A percentile compares a stretch with the other conserved stretches of the same genome.
Evolutionary conservation across 2,888 invertebrate species (phyloP).

Genomic region (Gerris lacustris): DNA sequence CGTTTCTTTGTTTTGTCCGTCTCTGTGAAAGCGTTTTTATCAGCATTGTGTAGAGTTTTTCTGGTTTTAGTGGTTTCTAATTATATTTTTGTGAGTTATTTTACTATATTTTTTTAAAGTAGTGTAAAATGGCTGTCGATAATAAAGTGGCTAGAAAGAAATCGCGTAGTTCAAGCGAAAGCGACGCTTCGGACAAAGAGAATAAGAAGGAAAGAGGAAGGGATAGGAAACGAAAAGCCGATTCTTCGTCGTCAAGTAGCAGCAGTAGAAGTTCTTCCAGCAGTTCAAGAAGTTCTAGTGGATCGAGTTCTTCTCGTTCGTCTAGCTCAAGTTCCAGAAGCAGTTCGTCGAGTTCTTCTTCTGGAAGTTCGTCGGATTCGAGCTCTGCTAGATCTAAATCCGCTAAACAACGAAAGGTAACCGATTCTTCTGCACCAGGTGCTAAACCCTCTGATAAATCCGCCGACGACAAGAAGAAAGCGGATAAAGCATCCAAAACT

Average conservation of each 20-base stretch:
- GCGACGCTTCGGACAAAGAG: constrained; percentile 56
- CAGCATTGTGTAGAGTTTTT: too few relatives aligned
- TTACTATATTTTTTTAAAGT: too few relatives aligned
- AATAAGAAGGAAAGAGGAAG: constrained; percentile 54
- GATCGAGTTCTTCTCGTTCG: constrained; percentile 41
- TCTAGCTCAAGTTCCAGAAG: constrained; percentile 54
- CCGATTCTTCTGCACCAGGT: constrained; percentile 16
- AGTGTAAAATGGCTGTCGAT: not conserved
- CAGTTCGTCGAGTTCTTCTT: constrained; percentile 65
- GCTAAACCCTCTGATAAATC: constrained; percentile 32
- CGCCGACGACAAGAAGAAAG: constrained; percentile 4
- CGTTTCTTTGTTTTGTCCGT: too few relatives aligned
- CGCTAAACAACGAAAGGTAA: constrained; percentile 40
- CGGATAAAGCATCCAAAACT: not conserved
- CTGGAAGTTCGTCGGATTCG: constrained; percentile 46
- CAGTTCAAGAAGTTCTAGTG: constrained; percentile 47
- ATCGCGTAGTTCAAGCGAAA: constrained; percentile 37
- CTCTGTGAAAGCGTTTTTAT: too few relatives aligned
- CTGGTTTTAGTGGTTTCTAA: too few relatives aligned
- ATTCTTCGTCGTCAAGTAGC: constrained; percentile 52
- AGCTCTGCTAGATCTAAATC: constrained; percentile 14
- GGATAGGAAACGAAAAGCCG: constrained; percentile 49
- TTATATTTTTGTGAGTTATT: too few relatives aligned
- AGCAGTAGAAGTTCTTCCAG: constrained; percentile 66
- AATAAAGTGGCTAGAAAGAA: not conserved